Evolutionary conservation across 1,140 invertebrate genomes (phyloP).

Genomic region (Ooceraea biroi): DNA sequence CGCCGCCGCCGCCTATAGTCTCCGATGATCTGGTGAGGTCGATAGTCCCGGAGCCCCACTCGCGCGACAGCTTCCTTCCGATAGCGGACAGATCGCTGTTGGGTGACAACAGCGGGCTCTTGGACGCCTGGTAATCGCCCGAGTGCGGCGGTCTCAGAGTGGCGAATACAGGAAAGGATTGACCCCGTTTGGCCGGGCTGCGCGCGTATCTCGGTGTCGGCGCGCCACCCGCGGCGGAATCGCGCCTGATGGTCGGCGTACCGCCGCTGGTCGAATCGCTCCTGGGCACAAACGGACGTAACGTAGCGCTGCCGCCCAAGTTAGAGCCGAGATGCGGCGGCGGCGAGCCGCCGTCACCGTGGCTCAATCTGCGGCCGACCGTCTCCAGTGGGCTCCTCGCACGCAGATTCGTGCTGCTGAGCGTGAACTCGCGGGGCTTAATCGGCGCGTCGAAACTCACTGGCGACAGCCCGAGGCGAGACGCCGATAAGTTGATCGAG

Average conservation of each 20-base stretch:
- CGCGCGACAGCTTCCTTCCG: constrained; percentile 82
- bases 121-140: constrained; percentile 75
- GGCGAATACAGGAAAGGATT: constrained; percentile 84
- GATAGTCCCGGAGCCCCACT: constrained; percentile 83
- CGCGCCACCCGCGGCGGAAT: constrained; percentile 50
- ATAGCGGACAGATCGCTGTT: constrained; percentile 83
- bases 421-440: constrained; percentile 83
- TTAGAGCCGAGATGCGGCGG: constrained; percentile 79
- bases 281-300: constrained; percentile 77
- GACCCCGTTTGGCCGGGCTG: constrained; percentile 84
- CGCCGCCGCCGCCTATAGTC: constrained; percentile 72
- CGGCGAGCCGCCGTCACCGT: constrained; percentile 83
- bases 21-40: constrained; percentile 83
- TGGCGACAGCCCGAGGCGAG: constrained; percentile 81
- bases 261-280: constrained; percentile 79
- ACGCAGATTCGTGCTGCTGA: constrained; percentile 84
- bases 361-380: constrained; percentile 83
- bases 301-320: constrained; percentile 81
- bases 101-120: constrained; percentile 82
- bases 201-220: constrained; percentile 81
- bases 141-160: constrained; percentile 80
- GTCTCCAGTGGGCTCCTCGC: constrained; percentile 84
- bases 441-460: constrained; percentile 80
- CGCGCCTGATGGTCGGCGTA: constrained; percentile 39
- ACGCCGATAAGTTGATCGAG: constrained; percentile 82